These are phyloP conservation scores for Drosophila kepulauana DNA, from an alignment of 1,140 invertebrate genomes.

Conservation along the genomic window DNA sequence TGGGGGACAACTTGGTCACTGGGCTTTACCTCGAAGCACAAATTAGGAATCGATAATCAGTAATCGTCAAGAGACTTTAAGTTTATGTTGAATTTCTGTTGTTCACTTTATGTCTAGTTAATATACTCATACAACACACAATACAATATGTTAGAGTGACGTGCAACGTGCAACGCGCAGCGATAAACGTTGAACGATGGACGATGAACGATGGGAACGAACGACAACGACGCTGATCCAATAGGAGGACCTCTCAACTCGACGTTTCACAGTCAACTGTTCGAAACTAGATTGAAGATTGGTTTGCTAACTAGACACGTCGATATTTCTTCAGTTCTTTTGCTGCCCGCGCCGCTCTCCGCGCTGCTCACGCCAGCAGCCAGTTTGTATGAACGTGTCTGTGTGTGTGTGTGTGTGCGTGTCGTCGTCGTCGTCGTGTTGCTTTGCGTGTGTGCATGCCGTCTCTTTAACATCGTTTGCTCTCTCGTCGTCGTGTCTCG, in stretches of 20 bases:
- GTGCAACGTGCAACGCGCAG: constrained; percentile 28
- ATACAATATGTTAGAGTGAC: neutral
- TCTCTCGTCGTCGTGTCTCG: constrained; percentile 71
- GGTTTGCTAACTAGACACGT: constrained; percentile 85
- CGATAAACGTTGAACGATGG: constrained; percentile 38
- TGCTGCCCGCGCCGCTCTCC: constrained; percentile 63
- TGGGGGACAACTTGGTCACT: constrained; percentile 18
- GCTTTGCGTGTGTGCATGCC: constrained; percentile 30
- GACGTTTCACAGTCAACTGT: constrained; percentile 84
- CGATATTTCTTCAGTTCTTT: constrained; percentile 84
- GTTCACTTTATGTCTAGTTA: constrained; percentile 45
- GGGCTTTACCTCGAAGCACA: constrained; percentile 41
- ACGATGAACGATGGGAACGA: constrained; percentile 30
- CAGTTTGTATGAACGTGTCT: constrained; percentile 1
- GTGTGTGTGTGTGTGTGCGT: constrained; percentile 23
- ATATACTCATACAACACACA: constrained; percentile 26
- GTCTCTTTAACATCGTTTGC: constrained; percentile 64
- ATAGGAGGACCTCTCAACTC: constrained; percentile 82
- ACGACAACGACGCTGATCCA: constrained; percentile 73
- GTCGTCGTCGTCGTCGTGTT: neutral
- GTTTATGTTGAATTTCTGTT: constrained; percentile 3
- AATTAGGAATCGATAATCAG: constrained; percentile 27
- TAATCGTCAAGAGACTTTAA: constrained; percentile 20
- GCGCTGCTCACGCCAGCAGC: constrained; percentile 32
- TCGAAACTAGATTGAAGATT: constrained; percentile 85